These are phyloP conservation scores for Tridacna crocea DNA, from an alignment of 2,888 invertebrate species.

Conservation along the genomic window DNA sequence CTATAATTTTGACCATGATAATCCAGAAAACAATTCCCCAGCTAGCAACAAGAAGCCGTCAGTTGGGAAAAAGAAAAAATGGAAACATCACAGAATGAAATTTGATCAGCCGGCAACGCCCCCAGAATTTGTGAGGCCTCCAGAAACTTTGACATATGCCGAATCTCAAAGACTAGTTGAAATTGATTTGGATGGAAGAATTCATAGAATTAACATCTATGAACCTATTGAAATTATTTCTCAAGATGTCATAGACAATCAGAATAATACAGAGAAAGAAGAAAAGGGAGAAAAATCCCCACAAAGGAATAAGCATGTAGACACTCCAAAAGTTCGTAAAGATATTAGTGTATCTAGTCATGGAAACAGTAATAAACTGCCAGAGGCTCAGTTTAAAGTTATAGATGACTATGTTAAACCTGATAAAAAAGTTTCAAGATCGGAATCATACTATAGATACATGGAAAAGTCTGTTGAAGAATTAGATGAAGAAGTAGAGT, in stretches of 20 bases:
- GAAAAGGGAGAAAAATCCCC: slow-evolving; percentile 80
- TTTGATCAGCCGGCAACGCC: slow-evolving; percentile 81
- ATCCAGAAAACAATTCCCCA: slow-evolving; percentile 82
- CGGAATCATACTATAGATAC: slow-evolving; percentile 93
- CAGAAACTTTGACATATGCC: slow-evolving; percentile 91
- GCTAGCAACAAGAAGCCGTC: slow-evolving; percentile 72
- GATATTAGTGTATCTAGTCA: slow-evolving; percentile 65
- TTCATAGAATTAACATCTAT: slow-evolving; percentile 87
- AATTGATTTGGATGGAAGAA: slow-evolving; percentile 93
- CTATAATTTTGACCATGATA: slow-evolving; percentile 93
- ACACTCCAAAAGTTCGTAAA: slow-evolving; percentile 70
- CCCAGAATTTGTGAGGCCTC: slow-evolving; percentile 81
- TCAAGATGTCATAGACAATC: slow-evolving; percentile 83
- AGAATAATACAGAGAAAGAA: slow-evolving; percentile 82
- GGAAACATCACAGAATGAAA: slow-evolving; percentile 78
- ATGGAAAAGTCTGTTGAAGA: slow-evolving; percentile 98
- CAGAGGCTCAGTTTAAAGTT: slow-evolving; percentile 89
- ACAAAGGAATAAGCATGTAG: slow-evolving; percentile 61
- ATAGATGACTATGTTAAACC: slow-evolving; percentile 90
- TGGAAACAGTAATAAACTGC: slow-evolving; percentile 85
- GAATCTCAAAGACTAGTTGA: slow-evolving; percentile 94
- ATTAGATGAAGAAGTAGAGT: slow-evolving; percentile 95
- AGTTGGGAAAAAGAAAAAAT: slow-evolving; percentile 85
- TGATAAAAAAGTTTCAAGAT: slow-evolving; percentile 92
- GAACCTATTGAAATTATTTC: slow-evolving; percentile 85